A percentile compares a stretch with the other conserved stretches of the same genome.
Evolutionary conservation across 2,113 vertebrate genomes (phyloP).

Genomic region (Hoplias malabaricus): DNA sequence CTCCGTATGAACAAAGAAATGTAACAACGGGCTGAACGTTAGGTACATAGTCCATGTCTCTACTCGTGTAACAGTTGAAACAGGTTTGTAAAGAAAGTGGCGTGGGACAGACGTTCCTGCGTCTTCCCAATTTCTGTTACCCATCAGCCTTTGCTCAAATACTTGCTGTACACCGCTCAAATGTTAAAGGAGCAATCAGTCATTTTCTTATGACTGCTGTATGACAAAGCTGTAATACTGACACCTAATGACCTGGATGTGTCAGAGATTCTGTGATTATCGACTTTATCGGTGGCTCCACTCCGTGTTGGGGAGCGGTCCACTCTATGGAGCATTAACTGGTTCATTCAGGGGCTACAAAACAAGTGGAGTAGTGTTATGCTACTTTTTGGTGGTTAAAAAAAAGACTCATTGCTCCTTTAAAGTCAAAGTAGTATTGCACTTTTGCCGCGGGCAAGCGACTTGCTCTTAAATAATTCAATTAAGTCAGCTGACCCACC

Average conservation of each 20-base stretch:
- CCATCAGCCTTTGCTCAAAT: constrained; percentile 52
- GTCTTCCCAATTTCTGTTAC: constrained; percentile 49
- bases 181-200: too few species aligned
- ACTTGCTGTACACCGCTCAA: constrained; percentile 37
- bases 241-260: too few species aligned
- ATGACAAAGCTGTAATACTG: too few species aligned
- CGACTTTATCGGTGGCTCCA: too few species aligned
- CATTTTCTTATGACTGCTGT: too few species aligned
- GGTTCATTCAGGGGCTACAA: too few species aligned
- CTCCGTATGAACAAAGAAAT: constrained; percentile 64
- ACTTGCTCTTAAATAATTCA: constrained; percentile 30
- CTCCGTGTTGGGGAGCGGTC: too few species aligned
- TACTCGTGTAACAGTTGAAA: constrained; percentile 47
- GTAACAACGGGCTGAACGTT: constrained; percentile 52
- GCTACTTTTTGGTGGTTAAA: too few species aligned
- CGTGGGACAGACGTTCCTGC: constrained; percentile 54
- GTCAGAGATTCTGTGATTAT: too few species aligned
- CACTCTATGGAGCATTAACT: too few species aligned
- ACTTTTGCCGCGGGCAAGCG: constrained; percentile 51
- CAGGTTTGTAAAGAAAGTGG: constrained; percentile 57
- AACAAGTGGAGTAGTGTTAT: too few species aligned
- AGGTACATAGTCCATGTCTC: constrained; percentile 35
- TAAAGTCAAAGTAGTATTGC: constrained; percentile 65
- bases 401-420: too few species aligned
- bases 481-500: background rate